phyloP scores from a whole-genome alignment of 2,888 invertebrate species.

The Drosophila falleni region DNA sequence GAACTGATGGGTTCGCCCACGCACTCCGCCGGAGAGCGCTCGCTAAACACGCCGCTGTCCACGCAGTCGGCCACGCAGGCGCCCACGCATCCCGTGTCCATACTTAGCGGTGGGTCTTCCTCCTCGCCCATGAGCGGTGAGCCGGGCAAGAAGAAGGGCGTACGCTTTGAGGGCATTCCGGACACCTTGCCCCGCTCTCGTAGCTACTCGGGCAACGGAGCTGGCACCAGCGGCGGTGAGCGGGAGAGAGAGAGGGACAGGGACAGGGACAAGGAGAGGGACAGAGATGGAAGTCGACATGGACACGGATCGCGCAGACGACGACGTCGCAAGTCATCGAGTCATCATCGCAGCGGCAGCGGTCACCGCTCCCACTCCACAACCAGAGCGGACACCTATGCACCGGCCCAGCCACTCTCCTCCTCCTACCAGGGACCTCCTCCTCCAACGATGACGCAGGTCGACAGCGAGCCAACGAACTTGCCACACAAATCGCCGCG shows the following conservation, averaged over 20 bases:
- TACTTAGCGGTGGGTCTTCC: conserved; percentile 81
- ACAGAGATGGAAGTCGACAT: conserved; percentile 71
- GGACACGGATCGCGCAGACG: conserved; percentile 80
- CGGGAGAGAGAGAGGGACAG: conserved; percentile 36
- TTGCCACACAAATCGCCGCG: conserved; percentile 53
- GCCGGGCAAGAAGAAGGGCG: conserved; percentile 84
- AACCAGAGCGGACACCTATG: conserved; percentile 82
- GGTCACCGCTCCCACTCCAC: conserved; percentile 82
- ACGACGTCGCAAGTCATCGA: conserved; percentile 81
- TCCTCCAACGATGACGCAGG: conserved; percentile 66
- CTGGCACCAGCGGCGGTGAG: conserved; percentile 71
- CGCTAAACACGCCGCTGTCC: conserved; percentile 80
- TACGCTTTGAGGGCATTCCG: conserved; percentile 85
- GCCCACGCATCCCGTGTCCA: conserved; percentile 79
- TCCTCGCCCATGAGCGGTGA: conserved; percentile 82
- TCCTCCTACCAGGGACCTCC: conserved; percentile 83
- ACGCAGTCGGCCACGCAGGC: conserved; percentile 77
- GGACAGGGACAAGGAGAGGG: conserved; percentile 44
- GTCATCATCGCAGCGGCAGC: conserved; percentile 81
- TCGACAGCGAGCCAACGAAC: conserved; percentile 33
- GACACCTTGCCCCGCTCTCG: conserved; percentile 86
- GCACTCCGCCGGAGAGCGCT: conserved; percentile 82
- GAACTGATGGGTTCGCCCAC: conserved; percentile 83
- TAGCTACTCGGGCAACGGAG: conserved; percentile 86
- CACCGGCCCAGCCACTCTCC: conserved; percentile 82